These are phyloP conservation scores for Cetoscarus ocellatus DNA, from an alignment of 2,797 vertebrate genomes.

Conservation along the genomic window DNA sequence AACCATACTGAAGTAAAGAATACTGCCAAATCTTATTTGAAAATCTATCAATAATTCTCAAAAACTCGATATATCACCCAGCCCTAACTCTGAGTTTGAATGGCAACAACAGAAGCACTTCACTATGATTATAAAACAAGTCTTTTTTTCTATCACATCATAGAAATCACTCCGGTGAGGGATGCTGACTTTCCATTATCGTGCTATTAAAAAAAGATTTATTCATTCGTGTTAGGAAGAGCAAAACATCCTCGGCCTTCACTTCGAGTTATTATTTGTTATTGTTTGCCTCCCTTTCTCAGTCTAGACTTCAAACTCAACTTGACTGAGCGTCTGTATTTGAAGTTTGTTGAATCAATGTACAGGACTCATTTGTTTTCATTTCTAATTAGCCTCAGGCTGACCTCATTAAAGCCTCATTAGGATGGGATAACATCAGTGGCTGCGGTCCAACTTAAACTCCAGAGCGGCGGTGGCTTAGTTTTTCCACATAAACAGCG, in stretches of 20 bases:
- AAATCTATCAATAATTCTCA: too few species aligned
- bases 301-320: conserved; percentile 16
- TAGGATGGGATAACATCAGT: conserved; percentile 8
- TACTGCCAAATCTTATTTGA: too few species aligned
- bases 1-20: too few species aligned
- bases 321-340: background rate
- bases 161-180: too few species aligned
- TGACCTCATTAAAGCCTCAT: conserved; percentile 31
- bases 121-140: too few species aligned
- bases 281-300: background rate
- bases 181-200: too few species aligned
- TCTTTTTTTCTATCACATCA: too few species aligned
- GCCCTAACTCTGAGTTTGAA: too few species aligned
- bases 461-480: background rate
- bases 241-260: background rate
- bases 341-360: conserved; percentile 19
- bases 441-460: conserved; percentile 17
- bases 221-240: conserved; percentile 2
- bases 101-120: too few species aligned
- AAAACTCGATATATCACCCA: too few species aligned
- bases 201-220: background rate
- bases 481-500: conserved; percentile 2
- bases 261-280: background rate
- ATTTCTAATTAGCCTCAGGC: conserved; percentile 31
- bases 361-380: conserved; percentile 15